phyloP scores from a whole-genome alignment of 2,888 invertebrate species.

The Cataglyphis rosenhaueri region DNA sequence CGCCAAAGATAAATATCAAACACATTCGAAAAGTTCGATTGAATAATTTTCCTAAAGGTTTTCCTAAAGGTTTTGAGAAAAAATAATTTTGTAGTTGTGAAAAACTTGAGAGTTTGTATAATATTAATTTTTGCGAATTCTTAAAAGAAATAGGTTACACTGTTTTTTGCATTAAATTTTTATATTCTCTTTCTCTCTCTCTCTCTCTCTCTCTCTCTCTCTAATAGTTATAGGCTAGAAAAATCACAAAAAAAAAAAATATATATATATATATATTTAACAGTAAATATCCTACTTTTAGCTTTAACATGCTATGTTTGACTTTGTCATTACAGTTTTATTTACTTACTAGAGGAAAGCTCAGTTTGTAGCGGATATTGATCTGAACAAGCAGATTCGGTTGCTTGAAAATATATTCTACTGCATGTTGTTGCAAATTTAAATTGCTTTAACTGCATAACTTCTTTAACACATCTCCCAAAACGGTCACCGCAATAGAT shows the following conservation, averaged over 20 bases:
- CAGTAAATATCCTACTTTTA: background rate
- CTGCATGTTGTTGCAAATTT: conserved; percentile 21
- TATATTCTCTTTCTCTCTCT: background rate
- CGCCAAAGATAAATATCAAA: conserved; percentile 12
- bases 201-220: too few relatives aligned
- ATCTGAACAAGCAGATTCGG: background rate
- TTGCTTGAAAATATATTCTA: background rate
- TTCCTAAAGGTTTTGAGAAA: background rate
- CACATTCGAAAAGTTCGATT: background rate
- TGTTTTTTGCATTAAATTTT: background rate
- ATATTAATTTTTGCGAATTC: background rate
- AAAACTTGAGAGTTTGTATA: background rate
- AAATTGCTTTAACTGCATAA: conserved; percentile 38
- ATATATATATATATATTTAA: background rate
- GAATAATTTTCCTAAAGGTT: background rate
- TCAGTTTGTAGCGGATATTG: background rate
- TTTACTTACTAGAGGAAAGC: background rate
- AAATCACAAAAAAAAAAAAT: background rate
- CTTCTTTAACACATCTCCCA: conserved; percentile 31
- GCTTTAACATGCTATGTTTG: background rate
- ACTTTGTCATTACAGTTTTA: conserved; percentile 1
- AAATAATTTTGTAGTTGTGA: conserved; percentile 14
- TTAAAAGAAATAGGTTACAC: background rate
- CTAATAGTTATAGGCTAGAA: background rate
- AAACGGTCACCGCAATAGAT: conserved; percentile 22